Conservation (phyloP, 2,888 invertebrate genomes). For the Clitarchus hookeri region DNA sequence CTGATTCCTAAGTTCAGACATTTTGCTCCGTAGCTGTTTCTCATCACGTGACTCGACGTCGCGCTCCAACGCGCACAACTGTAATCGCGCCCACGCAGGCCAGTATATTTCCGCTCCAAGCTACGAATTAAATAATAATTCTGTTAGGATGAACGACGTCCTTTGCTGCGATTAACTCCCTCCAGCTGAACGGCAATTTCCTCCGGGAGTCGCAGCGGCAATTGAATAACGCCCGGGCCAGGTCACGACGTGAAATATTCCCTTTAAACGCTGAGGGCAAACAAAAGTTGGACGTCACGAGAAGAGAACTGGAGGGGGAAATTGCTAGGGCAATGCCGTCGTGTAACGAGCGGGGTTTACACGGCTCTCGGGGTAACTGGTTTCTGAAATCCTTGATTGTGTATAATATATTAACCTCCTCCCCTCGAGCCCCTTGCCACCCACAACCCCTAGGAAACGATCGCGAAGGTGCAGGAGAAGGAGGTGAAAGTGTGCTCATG, state of each 20-base stretch:
- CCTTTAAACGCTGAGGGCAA: not conserved
- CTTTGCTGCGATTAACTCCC: not conserved
- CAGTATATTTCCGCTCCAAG: not conserved
- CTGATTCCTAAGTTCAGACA: not conserved
- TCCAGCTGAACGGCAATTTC: not conserved
- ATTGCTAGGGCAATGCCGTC: too few relatives aligned
- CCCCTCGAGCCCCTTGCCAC: not conserved
- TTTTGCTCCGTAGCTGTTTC: not conserved
- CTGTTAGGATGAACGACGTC: not conserved
- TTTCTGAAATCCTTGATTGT: not conserved
- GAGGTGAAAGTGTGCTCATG: not conserved
- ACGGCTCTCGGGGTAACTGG: not conserved
- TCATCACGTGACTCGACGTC: not conserved
- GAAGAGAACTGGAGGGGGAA: not conserved
- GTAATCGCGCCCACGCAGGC: not conserved
- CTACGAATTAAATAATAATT: slow-evolving; percentile 10
- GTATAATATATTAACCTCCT: not conserved
- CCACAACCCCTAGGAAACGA: not conserved
- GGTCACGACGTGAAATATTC: not conserved
- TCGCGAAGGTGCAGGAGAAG: not conserved
- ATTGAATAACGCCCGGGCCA: not conserved
- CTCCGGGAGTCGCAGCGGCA: not conserved
- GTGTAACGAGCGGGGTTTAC: not conserved
- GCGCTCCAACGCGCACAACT: not conserved
- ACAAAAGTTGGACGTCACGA: not conserved